Conservation (phyloP, 2,888 invertebrate genomes). For the Agonopterix heracliana region DNA sequence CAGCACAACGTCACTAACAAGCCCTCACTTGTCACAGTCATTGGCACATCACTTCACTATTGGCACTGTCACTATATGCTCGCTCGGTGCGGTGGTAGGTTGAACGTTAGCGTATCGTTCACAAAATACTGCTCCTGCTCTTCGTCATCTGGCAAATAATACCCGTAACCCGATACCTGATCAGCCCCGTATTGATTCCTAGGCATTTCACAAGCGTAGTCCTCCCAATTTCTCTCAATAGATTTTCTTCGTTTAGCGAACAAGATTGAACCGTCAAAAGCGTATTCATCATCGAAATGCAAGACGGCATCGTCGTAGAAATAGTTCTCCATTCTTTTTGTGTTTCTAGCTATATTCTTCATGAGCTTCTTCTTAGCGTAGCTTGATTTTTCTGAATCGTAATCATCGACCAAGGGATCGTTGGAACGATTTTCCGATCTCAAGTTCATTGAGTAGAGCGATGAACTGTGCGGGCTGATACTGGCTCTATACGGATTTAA, state of each 20-base stretch:
- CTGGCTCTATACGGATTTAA: conserved; percentile 46
- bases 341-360: conserved; percentile 67
- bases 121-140: conserved; percentile 58
- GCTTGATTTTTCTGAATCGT: conserved; percentile 65
- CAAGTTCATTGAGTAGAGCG: conserved; percentile 58
- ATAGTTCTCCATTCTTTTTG: conserved; percentile 53
- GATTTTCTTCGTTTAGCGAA: conserved; percentile 71
- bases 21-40: neutral
- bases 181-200: conserved; percentile 37
- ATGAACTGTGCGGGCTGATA: conserved; percentile 56
- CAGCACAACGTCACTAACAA: no score
- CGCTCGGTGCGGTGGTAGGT: conserved; percentile 62
- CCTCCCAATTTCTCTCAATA: conserved; percentile 53
- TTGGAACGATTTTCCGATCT: conserved; percentile 58
- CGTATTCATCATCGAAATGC: conserved; percentile 68
- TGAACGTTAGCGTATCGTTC: conserved; percentile 67
- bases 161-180: conserved; percentile 65
- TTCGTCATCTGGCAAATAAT: conserved; percentile 61
- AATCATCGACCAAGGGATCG: conserved; percentile 66
- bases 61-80: conserved; percentile 51
- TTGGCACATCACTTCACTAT: conserved; percentile 12
- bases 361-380: conserved; percentile 65
- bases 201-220: conserved; percentile 48
- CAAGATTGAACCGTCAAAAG: conserved; percentile 65
- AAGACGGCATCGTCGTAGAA: conserved; percentile 70